Conservation (phyloP, 2,888 invertebrate species). For the Aradus depressus region DNA sequence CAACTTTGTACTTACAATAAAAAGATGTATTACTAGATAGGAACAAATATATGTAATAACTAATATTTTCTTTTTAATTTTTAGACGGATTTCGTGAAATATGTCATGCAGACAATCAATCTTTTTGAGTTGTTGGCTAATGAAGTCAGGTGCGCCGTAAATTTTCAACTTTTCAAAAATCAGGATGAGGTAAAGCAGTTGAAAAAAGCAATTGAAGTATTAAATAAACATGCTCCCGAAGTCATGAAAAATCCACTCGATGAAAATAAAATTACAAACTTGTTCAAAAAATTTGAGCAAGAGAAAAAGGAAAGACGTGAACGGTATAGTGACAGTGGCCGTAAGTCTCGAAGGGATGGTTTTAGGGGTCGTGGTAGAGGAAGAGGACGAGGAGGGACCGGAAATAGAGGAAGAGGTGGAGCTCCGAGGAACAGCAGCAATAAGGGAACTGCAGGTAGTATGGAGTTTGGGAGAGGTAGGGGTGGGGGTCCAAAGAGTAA, state of each 20-base stretch:
- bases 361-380: neutral
- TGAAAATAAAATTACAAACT: neutral
- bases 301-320: too few relatives aligned
- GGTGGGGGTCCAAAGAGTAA: neutral
- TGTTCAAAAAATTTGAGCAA: neutral
- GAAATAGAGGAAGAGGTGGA: neutral
- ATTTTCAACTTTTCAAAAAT: slow-evolving; percentile 10
- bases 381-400: neutral
- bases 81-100: slow-evolving; percentile 19
- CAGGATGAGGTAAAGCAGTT: slow-evolving; percentile 2
- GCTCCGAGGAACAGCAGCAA: too few relatives aligned
- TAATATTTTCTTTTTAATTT: slow-evolving; percentile 3
- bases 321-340: neutral
- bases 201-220: neutral
- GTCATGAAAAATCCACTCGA: neutral
- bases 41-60: neutral
- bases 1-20: too few relatives aligned
- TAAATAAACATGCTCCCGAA: slow-evolving; percentile 1
- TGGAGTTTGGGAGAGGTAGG: neutral
- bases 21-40: too few relatives aligned
- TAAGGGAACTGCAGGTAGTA: too few relatives aligned
- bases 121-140: slow-evolving; percentile 19
- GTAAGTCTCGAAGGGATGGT: neutral
- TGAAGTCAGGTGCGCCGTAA: slow-evolving; percentile 14
- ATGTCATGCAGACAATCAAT: slow-evolving; percentile 15